Conservation (phyloP, 2,797 vertebrate species). For the Echeneis naucrates region DNA sequence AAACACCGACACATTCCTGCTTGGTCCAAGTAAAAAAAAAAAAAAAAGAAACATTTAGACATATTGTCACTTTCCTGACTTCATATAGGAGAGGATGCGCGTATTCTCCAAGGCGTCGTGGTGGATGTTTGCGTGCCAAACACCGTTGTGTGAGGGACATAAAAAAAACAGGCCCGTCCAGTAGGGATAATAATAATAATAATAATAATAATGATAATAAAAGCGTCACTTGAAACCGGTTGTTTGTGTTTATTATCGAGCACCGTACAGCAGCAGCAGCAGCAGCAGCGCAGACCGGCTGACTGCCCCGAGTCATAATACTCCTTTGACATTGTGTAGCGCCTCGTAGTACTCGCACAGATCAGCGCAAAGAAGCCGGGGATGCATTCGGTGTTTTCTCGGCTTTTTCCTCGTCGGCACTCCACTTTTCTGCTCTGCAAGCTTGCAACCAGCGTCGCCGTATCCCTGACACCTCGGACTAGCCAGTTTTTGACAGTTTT, state of each 20-base stretch:
- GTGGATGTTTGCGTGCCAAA: conserved; percentile 47
- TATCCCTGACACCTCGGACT: conserved; percentile 59
- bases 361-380: conserved; percentile 61
- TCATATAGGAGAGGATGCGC: conserved; percentile 23
- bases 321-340: conserved; percentile 81
- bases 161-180: conserved; percentile 36
- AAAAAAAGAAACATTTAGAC: background rate
- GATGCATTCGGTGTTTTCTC: conserved; percentile 64
- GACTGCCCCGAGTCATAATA: conserved; percentile 72
- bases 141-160: conserved; percentile 28
- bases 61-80: conserved; percentile 33
- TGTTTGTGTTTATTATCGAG: conserved; percentile 71
- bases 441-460: conserved; percentile 46
- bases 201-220: too few species aligned
- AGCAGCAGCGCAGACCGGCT: conserved; percentile 61
- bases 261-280: conserved; percentile 48
- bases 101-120: conserved; percentile 17
- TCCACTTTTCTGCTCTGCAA: conserved; percentile 64
- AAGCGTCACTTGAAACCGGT: conserved; percentile 65
- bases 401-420: conserved; percentile 43
- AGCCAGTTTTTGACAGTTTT: conserved; percentile 45
- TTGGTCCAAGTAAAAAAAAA: conserved; percentile 40
- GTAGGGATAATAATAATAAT: conserved; percentile 33
- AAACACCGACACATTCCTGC: conserved; percentile 46
- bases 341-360: conserved; percentile 74